These are phyloP conservation scores for Aphelocoma coerulescens DNA, from an alignment of 2,113 vertebrate species.

Conservation along the genomic window DNA sequence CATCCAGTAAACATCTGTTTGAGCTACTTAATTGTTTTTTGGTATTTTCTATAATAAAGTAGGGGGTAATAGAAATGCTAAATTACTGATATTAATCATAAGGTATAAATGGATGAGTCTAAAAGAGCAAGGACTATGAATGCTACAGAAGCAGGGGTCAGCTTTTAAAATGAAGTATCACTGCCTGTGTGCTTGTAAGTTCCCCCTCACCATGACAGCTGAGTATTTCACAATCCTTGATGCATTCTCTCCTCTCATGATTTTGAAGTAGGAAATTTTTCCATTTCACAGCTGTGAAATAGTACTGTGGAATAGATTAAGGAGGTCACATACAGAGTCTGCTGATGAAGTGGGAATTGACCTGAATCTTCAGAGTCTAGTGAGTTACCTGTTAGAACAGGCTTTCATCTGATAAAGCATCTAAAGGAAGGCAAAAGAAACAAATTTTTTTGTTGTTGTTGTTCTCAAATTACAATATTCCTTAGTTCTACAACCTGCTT, in stretches of 20 bases:
- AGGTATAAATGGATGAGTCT: conserved; percentile 12
- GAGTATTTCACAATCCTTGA: neutral
- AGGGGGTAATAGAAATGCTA: neutral
- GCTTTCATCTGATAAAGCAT: neutral
- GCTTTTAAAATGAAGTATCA: conserved; percentile 8
- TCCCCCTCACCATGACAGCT: neutral
- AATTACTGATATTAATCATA: conserved; percentile 33
- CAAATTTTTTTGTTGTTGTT: neutral
- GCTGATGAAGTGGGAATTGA: conserved; percentile 1
- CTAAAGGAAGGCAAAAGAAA: neutral
- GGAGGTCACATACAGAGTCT: neutral
- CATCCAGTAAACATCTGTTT: neutral
- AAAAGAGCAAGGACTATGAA: neutral
- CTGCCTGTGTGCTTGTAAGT: neutral
- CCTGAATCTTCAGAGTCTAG: neutral
- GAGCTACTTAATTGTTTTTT: conserved; percentile 5
- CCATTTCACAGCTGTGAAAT: neutral
- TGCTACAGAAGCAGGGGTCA: neutral
- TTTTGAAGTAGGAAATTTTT: neutral
- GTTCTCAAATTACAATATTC: neutral
- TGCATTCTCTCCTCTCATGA: neutral
- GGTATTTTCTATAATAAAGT: neutral
- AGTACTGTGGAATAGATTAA: neutral
- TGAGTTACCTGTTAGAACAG: neutral
- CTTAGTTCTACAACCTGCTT: neutral